Percentiles rank a stretch among this genome's conserved stretches.
phyloP scores from a whole-genome alignment of 2,888 invertebrate genomes.

The Eumerus sabulonum region DNA sequence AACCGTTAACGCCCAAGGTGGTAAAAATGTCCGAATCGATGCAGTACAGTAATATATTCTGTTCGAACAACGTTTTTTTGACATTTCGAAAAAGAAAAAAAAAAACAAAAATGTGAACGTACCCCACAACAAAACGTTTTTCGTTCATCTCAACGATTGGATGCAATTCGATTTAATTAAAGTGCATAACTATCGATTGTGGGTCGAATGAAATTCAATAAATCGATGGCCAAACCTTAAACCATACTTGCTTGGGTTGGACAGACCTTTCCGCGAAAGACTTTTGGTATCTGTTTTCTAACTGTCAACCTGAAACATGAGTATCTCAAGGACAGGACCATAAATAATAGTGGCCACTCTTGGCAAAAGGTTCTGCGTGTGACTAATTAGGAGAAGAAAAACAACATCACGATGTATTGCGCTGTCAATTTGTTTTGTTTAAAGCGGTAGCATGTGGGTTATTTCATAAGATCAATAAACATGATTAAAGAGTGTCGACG shows the following conservation, averaged over 20 bases:
- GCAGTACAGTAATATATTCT: slow-evolving; percentile 40
- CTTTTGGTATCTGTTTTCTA: slow-evolving; percentile 47
- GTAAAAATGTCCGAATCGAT: slow-evolving; percentile 52
- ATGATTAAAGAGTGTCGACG: no score
- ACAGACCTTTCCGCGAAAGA: slow-evolving; percentile 62
- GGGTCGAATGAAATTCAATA: slow-evolving; percentile 21
- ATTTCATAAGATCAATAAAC: slow-evolving; percentile 6
- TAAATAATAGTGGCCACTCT: slow-evolving; percentile 53
- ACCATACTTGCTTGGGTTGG: slow-evolving; percentile 19
- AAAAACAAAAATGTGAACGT: slow-evolving; percentile 23
- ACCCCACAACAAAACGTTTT: slow-evolving; percentile 4
- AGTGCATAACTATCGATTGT: slow-evolving; percentile 51
- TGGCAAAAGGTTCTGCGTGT: slow-evolving; percentile 45
- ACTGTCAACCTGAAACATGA: slow-evolving; percentile 51
- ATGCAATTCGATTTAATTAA: slow-evolving; percentile 50
- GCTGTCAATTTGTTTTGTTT: slow-evolving; percentile 35
- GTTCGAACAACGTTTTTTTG: slow-evolving; percentile 56
- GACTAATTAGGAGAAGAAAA: slow-evolving; percentile 63
- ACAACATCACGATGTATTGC: no score
- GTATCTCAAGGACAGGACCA: slow-evolving; percentile 68
- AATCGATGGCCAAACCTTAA: slow-evolving; percentile 49
- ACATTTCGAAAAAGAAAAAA: slow-evolving; percentile 41
- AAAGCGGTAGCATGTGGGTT: slow-evolving; percentile 46
- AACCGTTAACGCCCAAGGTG: slow-evolving; percentile 50
- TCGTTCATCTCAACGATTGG: slow-evolving; percentile 6